Evolutionary conservation across 2,797 vertebrate genomes (phyloP).

Genomic region (Esox lucius): DNA sequence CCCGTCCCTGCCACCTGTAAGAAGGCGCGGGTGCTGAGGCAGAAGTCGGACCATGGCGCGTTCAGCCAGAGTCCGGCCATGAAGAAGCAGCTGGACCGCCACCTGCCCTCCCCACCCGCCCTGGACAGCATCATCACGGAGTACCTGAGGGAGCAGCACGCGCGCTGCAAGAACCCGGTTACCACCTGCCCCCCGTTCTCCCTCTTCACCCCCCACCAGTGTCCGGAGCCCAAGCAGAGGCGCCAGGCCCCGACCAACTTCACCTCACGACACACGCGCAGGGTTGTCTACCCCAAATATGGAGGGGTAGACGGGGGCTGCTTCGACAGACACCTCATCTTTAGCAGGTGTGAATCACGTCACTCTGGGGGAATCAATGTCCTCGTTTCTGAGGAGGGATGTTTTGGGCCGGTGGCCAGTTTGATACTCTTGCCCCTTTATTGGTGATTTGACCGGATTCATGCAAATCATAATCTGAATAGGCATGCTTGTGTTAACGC

Average conservation of each 20-base stretch:
- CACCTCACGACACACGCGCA: conserved; percentile 90
- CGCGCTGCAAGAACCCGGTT: conserved; percentile 98
- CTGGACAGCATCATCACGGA: conserved; percentile 99
- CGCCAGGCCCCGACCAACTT: conserved; percentile 97
- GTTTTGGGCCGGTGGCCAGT: not conserved
- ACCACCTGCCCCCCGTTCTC: conserved; percentile 98
- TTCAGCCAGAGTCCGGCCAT: conserved; percentile 98
- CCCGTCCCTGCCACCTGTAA: conserved; percentile 70
- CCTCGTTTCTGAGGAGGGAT: not conserved
- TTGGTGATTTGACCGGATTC: no score
- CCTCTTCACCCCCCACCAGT: conserved; percentile 98
- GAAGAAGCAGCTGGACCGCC: conserved; percentile 97
- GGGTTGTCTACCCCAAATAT: conserved; percentile 96
- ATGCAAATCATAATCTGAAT: no score
- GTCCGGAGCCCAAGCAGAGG: conserved; percentile 98
- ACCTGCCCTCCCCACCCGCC: conserved; percentile 94
- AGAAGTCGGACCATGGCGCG: conserved; percentile 98
- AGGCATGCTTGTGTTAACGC: no score
- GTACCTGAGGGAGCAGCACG: conserved; percentile 97
- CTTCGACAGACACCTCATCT: conserved; percentile 98
- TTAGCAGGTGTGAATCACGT: conserved; percentile 84
- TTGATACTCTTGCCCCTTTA: no score
- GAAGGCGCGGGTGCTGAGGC: conserved; percentile 88
- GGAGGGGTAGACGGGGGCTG: conserved; percentile 97
- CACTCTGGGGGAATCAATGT: not conserved